Evolutionary conservation across 2,888 invertebrate species (phyloP).

Genomic region (Tenodera sinensis): DNA sequence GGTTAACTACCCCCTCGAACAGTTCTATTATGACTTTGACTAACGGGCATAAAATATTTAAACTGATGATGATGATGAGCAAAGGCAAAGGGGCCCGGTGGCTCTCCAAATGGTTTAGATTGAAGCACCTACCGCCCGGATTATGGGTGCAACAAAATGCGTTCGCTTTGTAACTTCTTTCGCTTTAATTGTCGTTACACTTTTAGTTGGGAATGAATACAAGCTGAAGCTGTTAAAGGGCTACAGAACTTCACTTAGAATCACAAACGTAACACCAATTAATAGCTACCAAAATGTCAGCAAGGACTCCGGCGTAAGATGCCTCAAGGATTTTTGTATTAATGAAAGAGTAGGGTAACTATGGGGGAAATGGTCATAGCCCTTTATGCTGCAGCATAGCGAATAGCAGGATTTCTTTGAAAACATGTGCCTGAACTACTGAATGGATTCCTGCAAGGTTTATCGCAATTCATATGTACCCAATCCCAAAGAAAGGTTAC

Average conservation of each 20-base stretch:
- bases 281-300: background rate
- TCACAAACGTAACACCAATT: background rate
- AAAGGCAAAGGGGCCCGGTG: background rate
- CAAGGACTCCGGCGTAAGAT: background rate
- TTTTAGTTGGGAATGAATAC: background rate
- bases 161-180: background rate
- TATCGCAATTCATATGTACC: too few species aligned
- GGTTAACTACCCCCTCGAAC: slow-evolving; percentile 37
- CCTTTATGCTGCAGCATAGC: too few species aligned
- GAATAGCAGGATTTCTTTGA: too few species aligned
- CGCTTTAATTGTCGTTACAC: background rate
- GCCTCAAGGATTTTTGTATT: background rate
- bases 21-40: slow-evolving; percentile 49
- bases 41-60: slow-evolving; percentile 49
- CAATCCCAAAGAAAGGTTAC: too few species aligned
- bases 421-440: too few species aligned
- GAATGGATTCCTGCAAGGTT: too few species aligned
- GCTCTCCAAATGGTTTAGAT: background rate
- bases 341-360: background rate
- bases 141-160: background rate
- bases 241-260: background rate
- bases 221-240: background rate
- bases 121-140: background rate
- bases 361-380: background rate
- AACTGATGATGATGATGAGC: slow-evolving; percentile 18